phyloP scores from a whole-genome alignment of 2,797 vertebrate species.

The Danionella dracula region DNA sequence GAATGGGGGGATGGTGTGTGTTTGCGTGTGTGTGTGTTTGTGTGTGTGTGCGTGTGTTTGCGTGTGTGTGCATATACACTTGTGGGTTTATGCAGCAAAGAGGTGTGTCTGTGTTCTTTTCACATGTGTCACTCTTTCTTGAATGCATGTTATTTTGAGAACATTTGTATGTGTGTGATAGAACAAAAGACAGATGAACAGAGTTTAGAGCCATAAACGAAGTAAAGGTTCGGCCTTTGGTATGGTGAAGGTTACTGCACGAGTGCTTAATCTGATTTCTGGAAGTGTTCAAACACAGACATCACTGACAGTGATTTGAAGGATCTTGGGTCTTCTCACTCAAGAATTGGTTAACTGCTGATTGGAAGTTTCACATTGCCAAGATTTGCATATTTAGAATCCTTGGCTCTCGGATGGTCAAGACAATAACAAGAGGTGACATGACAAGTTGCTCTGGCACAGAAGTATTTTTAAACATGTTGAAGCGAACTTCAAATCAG shows the following conservation, averaged over 20 bases:
- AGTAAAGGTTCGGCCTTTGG: slow-evolving; percentile 2
- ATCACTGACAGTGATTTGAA: too few species aligned
- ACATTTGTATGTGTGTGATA: slow-evolving; percentile 27
- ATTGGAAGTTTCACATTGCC: too few species aligned
- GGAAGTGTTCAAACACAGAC: too few species aligned
- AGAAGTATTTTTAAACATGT: too few species aligned
- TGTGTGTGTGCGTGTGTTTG: slow-evolving; percentile 12
- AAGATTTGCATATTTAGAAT: too few species aligned
- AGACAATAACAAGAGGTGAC: too few species aligned
- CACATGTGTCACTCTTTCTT: slow-evolving; percentile 48
- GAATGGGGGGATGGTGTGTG: slow-evolving; percentile 11
- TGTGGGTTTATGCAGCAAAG: slow-evolving; percentile 15
- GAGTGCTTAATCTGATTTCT: too few species aligned
- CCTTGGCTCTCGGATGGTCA: too few species aligned
- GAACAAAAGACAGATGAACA: slow-evolving; percentile 20
- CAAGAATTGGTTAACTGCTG: too few species aligned
- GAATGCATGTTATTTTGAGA: slow-evolving; percentile 59
- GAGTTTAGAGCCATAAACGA: slow-evolving; percentile 6
- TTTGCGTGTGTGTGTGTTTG: slow-evolving; percentile 40
- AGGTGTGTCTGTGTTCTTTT: slow-evolving; percentile 31
- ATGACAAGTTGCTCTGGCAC: too few species aligned
- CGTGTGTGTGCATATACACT: slow-evolving; percentile 1
- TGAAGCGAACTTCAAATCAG: too few species aligned
- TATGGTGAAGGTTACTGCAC: neutral
- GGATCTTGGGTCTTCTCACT: too few species aligned